A percentile compares a stretch with the other conserved stretches of the same genome.
Evolutionary conservation across 1,140 invertebrate genomes (phyloP).

Genomic region (Penaeus indicus): DNA sequence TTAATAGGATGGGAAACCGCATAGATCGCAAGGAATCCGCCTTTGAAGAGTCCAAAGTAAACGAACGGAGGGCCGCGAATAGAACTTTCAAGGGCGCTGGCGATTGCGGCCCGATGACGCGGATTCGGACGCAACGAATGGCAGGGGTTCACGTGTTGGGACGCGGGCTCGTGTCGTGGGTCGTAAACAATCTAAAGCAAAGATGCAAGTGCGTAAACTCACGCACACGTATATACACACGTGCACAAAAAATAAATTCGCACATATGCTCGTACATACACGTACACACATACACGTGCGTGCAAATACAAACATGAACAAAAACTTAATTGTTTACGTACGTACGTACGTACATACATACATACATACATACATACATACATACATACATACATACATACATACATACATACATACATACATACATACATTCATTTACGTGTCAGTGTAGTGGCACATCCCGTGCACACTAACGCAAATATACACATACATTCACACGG

Average conservation of each 20-base stretch:
- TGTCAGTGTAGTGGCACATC: background rate
- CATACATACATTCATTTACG: background rate
- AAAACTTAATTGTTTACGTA: background rate
- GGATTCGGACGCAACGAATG: no score
- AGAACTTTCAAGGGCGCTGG: no score
- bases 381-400: background rate
- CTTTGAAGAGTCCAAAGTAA: no score
- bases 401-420: background rate
- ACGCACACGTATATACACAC: background rate
- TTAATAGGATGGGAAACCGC: no score
- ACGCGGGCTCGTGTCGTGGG: no score
- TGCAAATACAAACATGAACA: background rate
- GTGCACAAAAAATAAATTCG: background rate
- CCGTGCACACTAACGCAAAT: background rate
- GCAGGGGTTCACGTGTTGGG: no score
- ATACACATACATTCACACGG: background rate
- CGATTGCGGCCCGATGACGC: no score
- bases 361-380: background rate
- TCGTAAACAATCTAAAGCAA: background rate
- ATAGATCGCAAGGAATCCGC: no score
- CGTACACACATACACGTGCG: background rate
- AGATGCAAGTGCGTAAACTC: background rate
- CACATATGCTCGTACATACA: background rate
- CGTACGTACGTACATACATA: background rate
- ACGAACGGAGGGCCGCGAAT: no score